Evolutionary conservation across 2,113 vertebrate species (phyloP).

Genomic region (Dicentrarchus labrax): DNA sequence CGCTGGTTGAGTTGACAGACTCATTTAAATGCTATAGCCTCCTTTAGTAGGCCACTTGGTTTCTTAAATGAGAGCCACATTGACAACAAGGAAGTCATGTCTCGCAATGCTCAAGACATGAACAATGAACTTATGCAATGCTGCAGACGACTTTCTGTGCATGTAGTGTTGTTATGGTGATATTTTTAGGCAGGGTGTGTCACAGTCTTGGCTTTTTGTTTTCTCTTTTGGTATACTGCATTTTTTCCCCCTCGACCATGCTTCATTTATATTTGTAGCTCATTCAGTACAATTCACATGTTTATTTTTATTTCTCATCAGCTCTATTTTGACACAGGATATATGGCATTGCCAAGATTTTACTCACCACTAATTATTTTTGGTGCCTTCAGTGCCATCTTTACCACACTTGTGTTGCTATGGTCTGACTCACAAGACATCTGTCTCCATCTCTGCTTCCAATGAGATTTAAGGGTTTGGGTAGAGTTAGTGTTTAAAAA

Average conservation of each 20-base stretch:
- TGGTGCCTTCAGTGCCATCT: conserved; percentile 55
- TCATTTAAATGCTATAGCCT: conserved; percentile 52
- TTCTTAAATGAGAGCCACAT: conserved; percentile 40
- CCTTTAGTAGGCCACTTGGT: conserved; percentile 33
- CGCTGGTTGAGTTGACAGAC: conserved; percentile 39
- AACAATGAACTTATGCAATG: conserved; percentile 23
- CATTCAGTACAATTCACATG: conserved; percentile 26
- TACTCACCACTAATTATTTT: conserved; percentile 56
- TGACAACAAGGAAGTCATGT: conserved; percentile 26
- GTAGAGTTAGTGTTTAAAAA: conserved; percentile 19
- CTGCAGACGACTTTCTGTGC: conserved; percentile 32
- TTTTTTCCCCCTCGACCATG: conserved; percentile 19
- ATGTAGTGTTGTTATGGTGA: conserved; percentile 25
- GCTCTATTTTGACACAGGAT: conserved; percentile 55
- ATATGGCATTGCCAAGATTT: conserved; percentile 46
- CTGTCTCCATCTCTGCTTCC: conserved; percentile 54
- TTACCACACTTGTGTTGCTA: conserved; percentile 54
- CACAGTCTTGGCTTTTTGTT: conserved; percentile 31
- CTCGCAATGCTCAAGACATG: conserved; percentile 1
- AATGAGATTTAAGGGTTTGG: conserved; percentile 48
- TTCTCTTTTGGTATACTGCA: conserved; percentile 31
- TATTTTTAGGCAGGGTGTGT: conserved; percentile 53
- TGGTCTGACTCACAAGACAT: conserved; percentile 70
- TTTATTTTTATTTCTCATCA: conserved; percentile 56
- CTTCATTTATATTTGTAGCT: conserved; percentile 51